phyloP scores from a whole-genome alignment of 30 jellyfish, hydroid and myxozoan genomes.

The Hydractinia symbiolongicarpus region DNA sequence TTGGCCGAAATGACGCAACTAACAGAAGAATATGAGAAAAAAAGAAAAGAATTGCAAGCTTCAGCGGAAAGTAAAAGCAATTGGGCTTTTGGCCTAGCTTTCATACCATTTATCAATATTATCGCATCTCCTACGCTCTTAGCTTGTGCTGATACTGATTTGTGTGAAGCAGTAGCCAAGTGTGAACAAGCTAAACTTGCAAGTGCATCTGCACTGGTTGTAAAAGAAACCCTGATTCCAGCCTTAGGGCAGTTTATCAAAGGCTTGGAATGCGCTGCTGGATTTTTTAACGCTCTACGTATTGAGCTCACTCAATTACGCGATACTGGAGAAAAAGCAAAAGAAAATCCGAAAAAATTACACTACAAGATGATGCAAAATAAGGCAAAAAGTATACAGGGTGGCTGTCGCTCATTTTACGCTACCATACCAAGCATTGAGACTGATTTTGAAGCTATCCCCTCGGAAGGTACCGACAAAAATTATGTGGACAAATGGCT shows the following conservation, averaged over 20 bases:
- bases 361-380: conserved; percentile 19
- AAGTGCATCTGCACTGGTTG: neutral
- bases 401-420: neutral
- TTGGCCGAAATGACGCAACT: neutral
- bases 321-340: conserved; percentile 23
- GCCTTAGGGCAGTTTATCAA: conserved; percentile 18
- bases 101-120: conserved; percentile 17
- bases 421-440: too few relatives aligned
- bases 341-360: neutral
- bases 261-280: conserved; percentile 21
- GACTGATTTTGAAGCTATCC: too few relatives aligned
- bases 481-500: too few relatives aligned
- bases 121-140: conserved; percentile 5
- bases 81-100: conserved; percentile 17
- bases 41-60: neutral
- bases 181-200: neutral
- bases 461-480: too few relatives aligned
- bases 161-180: conserved; percentile 10
- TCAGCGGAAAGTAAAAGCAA: neutral
- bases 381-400: conserved; percentile 1
- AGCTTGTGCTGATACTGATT: neutral
- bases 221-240: conserved; percentile 22
- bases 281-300: conserved; percentile 19
- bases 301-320: neutral
- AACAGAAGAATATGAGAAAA: neutral